Evolutionary conservation across 2,888 invertebrate species (phyloP).

Genomic region (Drosophila niveifrons): DNA sequence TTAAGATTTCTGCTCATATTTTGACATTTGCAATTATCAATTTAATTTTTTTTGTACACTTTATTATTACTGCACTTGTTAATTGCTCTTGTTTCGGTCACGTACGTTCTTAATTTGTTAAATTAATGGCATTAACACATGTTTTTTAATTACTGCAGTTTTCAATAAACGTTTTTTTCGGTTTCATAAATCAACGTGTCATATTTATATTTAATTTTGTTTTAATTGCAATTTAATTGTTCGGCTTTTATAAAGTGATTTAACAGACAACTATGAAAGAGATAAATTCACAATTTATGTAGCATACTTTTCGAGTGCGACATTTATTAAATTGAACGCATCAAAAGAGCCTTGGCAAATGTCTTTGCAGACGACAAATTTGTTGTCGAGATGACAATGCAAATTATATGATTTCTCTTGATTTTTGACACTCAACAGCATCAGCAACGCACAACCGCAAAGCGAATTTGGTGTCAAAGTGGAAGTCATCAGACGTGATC

Average conservation of each 20-base stretch:
- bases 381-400: slow-evolving; percentile 51
- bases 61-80: background rate
- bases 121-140: slow-evolving; percentile 23
- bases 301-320: background rate
- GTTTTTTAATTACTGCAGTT: slow-evolving; percentile 21
- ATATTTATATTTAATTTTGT: background rate
- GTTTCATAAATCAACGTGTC: background rate
- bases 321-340: slow-evolving; percentile 3
- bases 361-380: slow-evolving; percentile 31
- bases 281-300: background rate
- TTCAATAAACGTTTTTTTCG: slow-evolving; percentile 2
- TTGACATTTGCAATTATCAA: background rate
- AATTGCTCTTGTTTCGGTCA: slow-evolving; percentile 12
- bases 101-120: slow-evolving; percentile 8
- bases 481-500: slow-evolving; percentile 45
- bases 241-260: too few relatives aligned
- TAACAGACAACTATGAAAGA: background rate
- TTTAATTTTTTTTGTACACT: background rate
- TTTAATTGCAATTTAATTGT: slow-evolving; percentile 35
- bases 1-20: background rate
- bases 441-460: slow-evolving; percentile 14
- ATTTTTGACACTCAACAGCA: slow-evolving; percentile 44
- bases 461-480: slow-evolving; percentile 51
- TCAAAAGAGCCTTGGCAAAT: background rate
- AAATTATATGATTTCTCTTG: slow-evolving; percentile 52